Evolutionary conservation across 2,888 invertebrate species (phyloP).

Genomic region (Pseudolycoriella hygida): DNA sequence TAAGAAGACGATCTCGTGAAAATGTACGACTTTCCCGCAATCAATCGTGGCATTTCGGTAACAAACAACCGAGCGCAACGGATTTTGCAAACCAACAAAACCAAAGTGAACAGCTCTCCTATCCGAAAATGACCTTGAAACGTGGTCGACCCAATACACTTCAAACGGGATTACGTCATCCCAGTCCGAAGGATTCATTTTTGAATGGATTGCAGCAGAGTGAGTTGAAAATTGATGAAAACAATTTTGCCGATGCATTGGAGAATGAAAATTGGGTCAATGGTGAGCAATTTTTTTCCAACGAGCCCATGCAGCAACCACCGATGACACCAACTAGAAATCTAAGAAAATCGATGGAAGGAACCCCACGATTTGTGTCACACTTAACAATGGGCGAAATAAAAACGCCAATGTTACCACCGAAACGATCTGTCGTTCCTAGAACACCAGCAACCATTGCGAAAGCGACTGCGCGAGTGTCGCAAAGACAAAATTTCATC

Average conservation of each 20-base stretch:
- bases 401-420: conserved; percentile 8
- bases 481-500: conserved; percentile 6
- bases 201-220: too few relatives aligned
- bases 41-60: conserved; percentile 43
- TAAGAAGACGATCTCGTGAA: conserved; percentile 55
- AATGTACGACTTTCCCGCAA: conserved; percentile 34
- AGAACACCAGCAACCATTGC: conserved; percentile 3
- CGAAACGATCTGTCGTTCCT: background rate
- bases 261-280: background rate
- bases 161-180: conserved; percentile 21
- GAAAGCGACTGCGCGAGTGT: conserved; percentile 6
- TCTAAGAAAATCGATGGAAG: background rate
- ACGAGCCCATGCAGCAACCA: background rate
- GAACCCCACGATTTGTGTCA: background rate
- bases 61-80: conserved; percentile 4
- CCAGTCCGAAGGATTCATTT: background rate
- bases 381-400: background rate
- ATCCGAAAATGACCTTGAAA: conserved; percentile 35
- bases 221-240: background rate
- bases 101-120: background rate
- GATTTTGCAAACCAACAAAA: background rate
- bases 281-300: background rate
- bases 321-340: background rate
- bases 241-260: background rate
- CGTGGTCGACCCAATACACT: conserved; percentile 34